These are phyloP conservation scores for Molossus molossus DNA, from an alignment of 2,797 vertebrate genomes.

Conservation along the genomic window DNA sequence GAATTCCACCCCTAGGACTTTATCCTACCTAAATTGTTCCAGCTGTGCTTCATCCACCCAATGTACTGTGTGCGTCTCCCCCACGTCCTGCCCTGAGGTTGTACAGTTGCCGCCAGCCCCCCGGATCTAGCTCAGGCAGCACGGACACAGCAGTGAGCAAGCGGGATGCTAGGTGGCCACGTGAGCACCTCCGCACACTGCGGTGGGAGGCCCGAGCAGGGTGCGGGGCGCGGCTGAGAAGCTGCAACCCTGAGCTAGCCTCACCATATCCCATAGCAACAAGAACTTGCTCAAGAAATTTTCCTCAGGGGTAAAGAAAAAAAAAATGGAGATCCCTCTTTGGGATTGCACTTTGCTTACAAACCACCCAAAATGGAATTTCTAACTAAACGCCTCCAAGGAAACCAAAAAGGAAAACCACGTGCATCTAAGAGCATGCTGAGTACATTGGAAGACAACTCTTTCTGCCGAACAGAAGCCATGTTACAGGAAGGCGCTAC, in stretches of 20 bases:
- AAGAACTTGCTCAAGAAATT: constrained; percentile 37
- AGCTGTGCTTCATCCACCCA: neutral
- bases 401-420: constrained; percentile 87
- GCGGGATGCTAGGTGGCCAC: neutral
- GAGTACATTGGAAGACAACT: constrained; percentile 90
- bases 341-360: constrained; percentile 70
- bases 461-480: constrained; percentile 84
- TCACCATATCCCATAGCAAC: neutral
- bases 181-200: neutral
- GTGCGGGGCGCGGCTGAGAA: neutral
- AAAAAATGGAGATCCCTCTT: constrained; percentile 88
- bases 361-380: constrained; percentile 72
- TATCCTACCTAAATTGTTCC: neutral
- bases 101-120: neutral
- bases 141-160: neutral
- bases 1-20: neutral
- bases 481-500: constrained; percentile 84
- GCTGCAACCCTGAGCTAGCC: neutral
- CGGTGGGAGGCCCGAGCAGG: neutral
- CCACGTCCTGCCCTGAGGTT: neutral
- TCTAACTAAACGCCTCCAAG: constrained; percentile 69
- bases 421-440: constrained; percentile 86
- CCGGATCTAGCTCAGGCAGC: neutral
- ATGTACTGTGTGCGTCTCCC: neutral
- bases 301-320: constrained; percentile 79